A percentile compares a stretch with the other conserved stretches of the same genome.
Evolutionary conservation across 2,113 vertebrate genomes (phyloP).

Genomic region (Hippocampus comes): DNA sequence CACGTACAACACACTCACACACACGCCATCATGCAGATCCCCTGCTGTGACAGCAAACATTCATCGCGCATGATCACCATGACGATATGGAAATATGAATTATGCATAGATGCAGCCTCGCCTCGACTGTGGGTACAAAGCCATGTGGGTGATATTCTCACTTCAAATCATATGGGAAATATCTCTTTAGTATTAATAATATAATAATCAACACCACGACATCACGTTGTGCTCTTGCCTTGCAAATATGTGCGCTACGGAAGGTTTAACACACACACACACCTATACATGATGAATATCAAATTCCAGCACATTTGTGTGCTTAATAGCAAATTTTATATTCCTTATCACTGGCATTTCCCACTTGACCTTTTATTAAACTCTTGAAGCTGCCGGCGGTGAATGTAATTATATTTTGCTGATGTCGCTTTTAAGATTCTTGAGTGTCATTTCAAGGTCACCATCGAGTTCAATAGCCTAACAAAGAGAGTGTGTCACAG

Average conservation of each 20-base stretch:
- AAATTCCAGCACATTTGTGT: constrained; percentile 26
- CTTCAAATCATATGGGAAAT: constrained; percentile 58
- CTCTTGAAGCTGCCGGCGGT: constrained; percentile 11
- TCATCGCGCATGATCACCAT: constrained; percentile 68
- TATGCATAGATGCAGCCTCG: constrained; percentile 63
- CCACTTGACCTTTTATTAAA: constrained; percentile 25
- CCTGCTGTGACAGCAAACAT: constrained; percentile 68
- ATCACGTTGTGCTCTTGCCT: constrained; percentile 31
- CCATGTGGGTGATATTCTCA: constrained; percentile 59
- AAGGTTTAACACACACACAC: constrained; percentile 1
- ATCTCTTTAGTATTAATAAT: constrained; percentile 65
- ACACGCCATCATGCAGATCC: constrained; percentile 38
- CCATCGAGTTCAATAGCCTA: constrained; percentile 25
- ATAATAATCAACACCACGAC: constrained; percentile 51
- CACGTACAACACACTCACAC: constrained; percentile 20
- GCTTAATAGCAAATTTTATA: constrained; percentile 11
- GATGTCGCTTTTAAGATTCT: constrained; percentile 42
- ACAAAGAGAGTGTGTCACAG: constrained; percentile 15
- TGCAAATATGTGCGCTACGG: constrained; percentile 19
- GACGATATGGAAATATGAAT: constrained; percentile 72
- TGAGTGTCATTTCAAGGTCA: constrained; percentile 45
- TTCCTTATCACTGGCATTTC: constrained; percentile 28
- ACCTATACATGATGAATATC: not conserved
- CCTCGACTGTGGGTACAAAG: constrained; percentile 63
- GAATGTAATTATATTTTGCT: constrained; percentile 48